Conservation (phyloP, 2,113 vertebrate genomes). For the Genyomyrus donnyi region DNA sequence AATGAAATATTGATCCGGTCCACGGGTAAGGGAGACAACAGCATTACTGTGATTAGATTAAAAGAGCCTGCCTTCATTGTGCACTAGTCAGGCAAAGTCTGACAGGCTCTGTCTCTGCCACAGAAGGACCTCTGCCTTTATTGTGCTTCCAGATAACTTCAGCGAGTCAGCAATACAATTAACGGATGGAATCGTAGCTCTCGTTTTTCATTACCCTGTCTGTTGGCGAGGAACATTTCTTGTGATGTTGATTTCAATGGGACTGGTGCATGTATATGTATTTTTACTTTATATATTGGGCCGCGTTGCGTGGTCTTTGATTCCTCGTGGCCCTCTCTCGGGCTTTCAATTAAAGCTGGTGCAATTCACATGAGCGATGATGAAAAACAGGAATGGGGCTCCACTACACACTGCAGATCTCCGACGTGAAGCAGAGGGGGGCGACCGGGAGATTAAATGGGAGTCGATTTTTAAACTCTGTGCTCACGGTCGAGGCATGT, state of each 20-base stretch:
- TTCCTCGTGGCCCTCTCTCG: not conserved
- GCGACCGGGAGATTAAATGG: conserved; percentile 17
- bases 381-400: not conserved
- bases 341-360: not conserved
- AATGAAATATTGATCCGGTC: not conserved
- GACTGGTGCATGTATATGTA: not conserved
- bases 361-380: not conserved
- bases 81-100: not conserved
- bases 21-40: not conserved
- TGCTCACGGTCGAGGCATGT: conserved; percentile 15
- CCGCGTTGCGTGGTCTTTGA: not conserved
- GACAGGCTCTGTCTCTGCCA: not conserved
- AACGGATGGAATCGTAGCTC: not conserved
- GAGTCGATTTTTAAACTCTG: conserved; percentile 21
- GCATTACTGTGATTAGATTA: conserved; percentile 8
- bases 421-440: not conserved
- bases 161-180: not conserved
- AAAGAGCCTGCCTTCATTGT: conserved; percentile 1
- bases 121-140: not conserved
- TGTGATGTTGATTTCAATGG: not conserved
- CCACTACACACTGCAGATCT: not conserved
- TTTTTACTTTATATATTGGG: not conserved
- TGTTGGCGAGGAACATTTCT: not conserved
- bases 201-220: not conserved
- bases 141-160: not conserved